phyloP scores from a whole-genome alignment of 2,797 vertebrate genomes.

The Gymnocypris eckloni region DNA sequence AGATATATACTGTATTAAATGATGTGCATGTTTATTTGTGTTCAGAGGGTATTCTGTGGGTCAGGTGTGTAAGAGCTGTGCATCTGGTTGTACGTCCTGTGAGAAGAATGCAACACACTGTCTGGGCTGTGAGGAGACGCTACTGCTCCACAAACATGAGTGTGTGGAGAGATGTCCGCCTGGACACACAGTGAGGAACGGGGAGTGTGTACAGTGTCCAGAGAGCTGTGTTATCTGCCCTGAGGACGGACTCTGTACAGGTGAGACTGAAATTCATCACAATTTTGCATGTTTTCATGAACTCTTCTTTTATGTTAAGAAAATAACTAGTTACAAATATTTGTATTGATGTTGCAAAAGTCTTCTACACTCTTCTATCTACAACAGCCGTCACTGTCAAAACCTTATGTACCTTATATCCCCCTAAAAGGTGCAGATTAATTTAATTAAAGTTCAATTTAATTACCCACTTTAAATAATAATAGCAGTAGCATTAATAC shows the following conservation, averaged over 20 bases:
- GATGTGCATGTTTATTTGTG: conserved; percentile 28
- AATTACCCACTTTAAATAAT: neutral
- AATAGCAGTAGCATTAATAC: neutral
- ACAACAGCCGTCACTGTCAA: neutral
- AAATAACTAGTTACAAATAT: neutral
- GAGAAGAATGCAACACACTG: conserved; percentile 81
- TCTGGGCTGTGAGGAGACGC: conserved; percentile 79
- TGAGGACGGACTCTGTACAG: conserved; percentile 81
- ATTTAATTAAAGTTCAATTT: neutral
- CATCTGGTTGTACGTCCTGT: conserved; percentile 81
- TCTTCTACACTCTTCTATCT: neutral
- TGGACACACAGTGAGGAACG: conserved; percentile 71
- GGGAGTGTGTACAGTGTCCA: conserved; percentile 83
- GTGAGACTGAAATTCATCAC: conserved; percentile 67
- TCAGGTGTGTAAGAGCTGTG: conserved; percentile 77
- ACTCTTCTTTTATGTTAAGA: neutral
- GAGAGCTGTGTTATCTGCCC: conserved; percentile 82
- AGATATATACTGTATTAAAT: neutral
- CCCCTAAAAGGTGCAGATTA: neutral
- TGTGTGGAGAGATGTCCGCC: conserved; percentile 83
- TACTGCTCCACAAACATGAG: conserved; percentile 78
- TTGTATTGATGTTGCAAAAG: neutral
- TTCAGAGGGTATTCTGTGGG: conserved; percentile 74
- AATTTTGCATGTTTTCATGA: neutral
- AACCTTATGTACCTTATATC: neutral